Evolutionary conservation across 2,888 invertebrate species (phyloP), one percentile per base, ranked within the genome.

Genomic region (Criorhina ranunculi): DNA sequence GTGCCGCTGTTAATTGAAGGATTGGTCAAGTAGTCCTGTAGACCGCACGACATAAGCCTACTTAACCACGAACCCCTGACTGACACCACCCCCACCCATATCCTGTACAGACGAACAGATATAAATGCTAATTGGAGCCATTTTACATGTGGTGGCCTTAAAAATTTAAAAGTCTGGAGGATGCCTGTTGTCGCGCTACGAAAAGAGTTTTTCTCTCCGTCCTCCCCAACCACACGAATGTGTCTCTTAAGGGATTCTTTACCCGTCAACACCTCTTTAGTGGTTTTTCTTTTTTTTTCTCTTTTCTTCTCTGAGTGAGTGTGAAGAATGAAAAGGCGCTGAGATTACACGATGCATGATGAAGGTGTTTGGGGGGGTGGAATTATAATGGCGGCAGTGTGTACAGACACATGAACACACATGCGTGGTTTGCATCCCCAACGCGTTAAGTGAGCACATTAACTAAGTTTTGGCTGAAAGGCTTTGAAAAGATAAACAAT

Each of bases 401-500:
- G 42, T 40, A 57, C 15, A 42, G 17, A 12, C 37, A 55, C 37
- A 46, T 57, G n/a, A 17, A 44, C n/a, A 8, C 24, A 11, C 35
- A 17, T 51, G 40, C 11, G 33, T 24, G 12, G 35, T 19, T 8
- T 51, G 31, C 31, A 40, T 12, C 17, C 31, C 29, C 51, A 19
- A 35, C 46, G 44, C 35, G 69, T 62, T 77, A 60, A 62, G 55
- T 57, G 59, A 51, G 19, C 73, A 73, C 67, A 73, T 73, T 80
- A 64, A 67, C 31, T 46, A 53, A 73, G 79, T 80, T 73, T 60
- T 24, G 66, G 51, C 44, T 62, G 60, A 49, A 67, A 73, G 35
- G 24, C 66, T 73, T 67, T 80, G 24, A 62, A 67, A 80, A 69
- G 62, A 62, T 67, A 75, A 75, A 80, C 75, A 80, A 80, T 73